Conservation (phyloP, 2,113 vertebrate genomes). For the Panthera tigris region DNA sequence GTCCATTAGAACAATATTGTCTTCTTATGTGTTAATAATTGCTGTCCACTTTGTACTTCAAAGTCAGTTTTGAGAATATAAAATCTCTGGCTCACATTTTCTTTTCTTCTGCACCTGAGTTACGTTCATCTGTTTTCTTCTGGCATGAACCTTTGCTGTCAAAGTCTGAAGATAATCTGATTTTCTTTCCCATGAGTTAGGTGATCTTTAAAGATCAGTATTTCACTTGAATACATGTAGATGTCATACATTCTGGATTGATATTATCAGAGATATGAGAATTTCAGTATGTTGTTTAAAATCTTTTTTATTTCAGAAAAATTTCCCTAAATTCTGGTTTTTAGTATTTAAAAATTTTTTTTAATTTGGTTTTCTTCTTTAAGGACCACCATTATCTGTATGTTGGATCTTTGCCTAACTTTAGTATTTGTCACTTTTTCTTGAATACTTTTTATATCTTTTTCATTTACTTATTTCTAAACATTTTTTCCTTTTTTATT, state of each 20-base stretch:
- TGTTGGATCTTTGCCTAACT: slow-evolving; percentile 12
- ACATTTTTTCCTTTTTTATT: not conserved
- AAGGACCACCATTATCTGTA: not conserved
- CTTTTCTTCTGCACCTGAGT: not conserved
- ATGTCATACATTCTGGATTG: not conserved
- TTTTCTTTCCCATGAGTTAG: not conserved
- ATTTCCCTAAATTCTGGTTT: not conserved
- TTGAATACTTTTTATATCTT: not conserved
- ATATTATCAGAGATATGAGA: not conserved
- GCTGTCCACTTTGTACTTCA: not conserved
- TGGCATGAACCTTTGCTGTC: not conserved
- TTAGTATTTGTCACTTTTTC: not conserved
- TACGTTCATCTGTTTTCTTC: not conserved
- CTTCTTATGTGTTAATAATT: slow-evolving; percentile 15
- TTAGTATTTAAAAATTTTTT: not conserved
- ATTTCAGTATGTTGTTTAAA: slow-evolving; percentile 15
- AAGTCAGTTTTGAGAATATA: not conserved
- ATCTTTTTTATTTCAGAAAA: slow-evolving; percentile 43
- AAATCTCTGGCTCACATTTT: not conserved
- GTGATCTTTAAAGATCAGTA: not conserved
- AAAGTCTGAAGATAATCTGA: not conserved
- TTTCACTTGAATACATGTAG: not conserved
- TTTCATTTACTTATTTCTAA: not conserved
- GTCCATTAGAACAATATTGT: not conserved
- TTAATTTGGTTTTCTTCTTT: not conserved